These are phyloP conservation scores for Hyposmocoma kahamanoa DNA, from an alignment of 1,140 invertebrate species.

Conservation along the genomic window DNA sequence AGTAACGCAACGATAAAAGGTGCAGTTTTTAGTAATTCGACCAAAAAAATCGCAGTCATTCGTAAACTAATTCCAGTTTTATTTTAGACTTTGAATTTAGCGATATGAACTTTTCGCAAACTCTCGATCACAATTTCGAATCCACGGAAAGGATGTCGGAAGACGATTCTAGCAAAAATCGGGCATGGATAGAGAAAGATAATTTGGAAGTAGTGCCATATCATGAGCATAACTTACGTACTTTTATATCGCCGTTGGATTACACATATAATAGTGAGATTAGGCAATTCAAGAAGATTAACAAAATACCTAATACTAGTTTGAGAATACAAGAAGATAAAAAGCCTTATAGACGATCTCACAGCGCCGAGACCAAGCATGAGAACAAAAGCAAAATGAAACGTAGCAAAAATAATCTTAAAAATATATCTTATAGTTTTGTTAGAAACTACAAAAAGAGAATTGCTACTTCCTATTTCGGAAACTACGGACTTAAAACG, in stretches of 20 bases:
- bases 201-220: conserved; percentile 16
- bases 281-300: no score
- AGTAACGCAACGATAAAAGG: no score
- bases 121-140: no score
- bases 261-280: no score
- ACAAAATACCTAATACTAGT: no score
- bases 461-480: conserved; percentile 14
- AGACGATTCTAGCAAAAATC: conserved; percentile 21
- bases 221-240: conserved; percentile 15
- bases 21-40: no score
- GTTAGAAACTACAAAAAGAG: conserved; percentile 24
- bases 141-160: no score
- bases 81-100: no score
- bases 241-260: no score
- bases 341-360: background rate
- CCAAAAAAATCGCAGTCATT: no score
- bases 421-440: conserved; percentile 21
- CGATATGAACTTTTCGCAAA: no score
- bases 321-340: background rate
- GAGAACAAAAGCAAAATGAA: conserved; percentile 19
- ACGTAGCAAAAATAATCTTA: conserved; percentile 21
- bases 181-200: conserved; percentile 29
- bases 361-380: background rate
- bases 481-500: conserved; percentile 16
- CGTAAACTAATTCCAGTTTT: no score